Evolutionary conservation across 2,113 vertebrate genomes (phyloP), one percentile per base, ranked within the genome.

Genomic region (Pterocles burchelli): DNA sequence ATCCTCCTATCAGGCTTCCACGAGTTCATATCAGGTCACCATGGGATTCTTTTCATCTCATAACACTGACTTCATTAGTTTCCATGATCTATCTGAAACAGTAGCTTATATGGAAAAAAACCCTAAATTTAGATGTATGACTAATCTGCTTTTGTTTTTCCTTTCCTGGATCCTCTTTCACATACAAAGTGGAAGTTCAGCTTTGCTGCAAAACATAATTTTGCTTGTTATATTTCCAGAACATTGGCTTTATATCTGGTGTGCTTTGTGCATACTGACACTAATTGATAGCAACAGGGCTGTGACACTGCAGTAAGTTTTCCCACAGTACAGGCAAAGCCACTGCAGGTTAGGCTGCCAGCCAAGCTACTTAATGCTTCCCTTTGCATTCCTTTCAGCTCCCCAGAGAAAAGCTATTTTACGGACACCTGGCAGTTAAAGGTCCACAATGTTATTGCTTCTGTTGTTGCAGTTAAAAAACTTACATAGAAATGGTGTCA

Each of bases 251-350:
- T 92, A 77, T 89, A 88, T 73, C 72, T 95, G 75, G 43, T 88
- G n/a, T 89, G 93, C 90, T 96, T 97, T 95, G 93, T 89, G 89
- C 58, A 24, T 85, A 88, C 91, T 97, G 95, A 97, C 84, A 65
- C 90, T 97, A 95, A 96, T 95, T 97, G 90, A 85, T 77, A 96
- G 88, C 92, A 96, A 71, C 96, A 97, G 92, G 92, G 90, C 90
- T 97, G 88, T 95, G 96, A 97, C 95, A 95, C 66, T 94, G 95
- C 94, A 90, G 84, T 90, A 94, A 86, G 88, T 91, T 97, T 97
- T 96, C 96, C 93, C 95, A 97, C 93, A 97, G 90, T 81, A 90
- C 61, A 85, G 76, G 73, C 70, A 3, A 96, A 96, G 88, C 70
- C 84, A 93, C 94, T 94, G 94, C 93, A 97, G 93, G 83, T 93